phyloP scores from a whole-genome alignment of 2,113 vertebrate species.

The Laterallus jamaicensis region DNA sequence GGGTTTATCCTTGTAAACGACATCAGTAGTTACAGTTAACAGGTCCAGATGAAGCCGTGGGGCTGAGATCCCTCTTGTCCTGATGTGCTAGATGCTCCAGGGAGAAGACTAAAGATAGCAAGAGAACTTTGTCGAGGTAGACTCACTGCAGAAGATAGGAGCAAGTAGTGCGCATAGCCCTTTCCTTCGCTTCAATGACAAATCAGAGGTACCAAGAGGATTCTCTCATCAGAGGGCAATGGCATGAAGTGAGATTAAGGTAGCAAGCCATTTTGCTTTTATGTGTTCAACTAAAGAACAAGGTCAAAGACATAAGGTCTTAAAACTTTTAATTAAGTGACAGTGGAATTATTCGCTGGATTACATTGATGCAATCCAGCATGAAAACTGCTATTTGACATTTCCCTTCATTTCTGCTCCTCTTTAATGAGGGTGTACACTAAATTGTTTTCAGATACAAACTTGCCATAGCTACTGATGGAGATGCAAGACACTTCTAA shows the following conservation, averaged over 20 bases:
- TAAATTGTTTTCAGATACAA: background rate
- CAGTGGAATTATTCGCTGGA: slow-evolving; percentile 30
- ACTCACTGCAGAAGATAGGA: background rate
- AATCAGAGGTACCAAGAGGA: slow-evolving; percentile 78
- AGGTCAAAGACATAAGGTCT: slow-evolving; percentile 61
- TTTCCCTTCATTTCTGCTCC: slow-evolving; percentile 11
- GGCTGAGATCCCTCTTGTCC: slow-evolving; percentile 73
- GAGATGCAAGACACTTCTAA: background rate
- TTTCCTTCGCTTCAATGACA: slow-evolving; percentile 78
- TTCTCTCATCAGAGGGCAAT: slow-evolving; percentile 61
- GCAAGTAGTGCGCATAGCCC: background rate
- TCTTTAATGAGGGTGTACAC: background rate
- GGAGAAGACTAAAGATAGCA: slow-evolving; percentile 71
- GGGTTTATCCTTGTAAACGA: slow-evolving; percentile 74
- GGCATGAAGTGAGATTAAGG: slow-evolving; percentile 23
- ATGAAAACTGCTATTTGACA: background rate
- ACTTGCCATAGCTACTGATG: background rate
- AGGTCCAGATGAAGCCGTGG: slow-evolving; percentile 60
- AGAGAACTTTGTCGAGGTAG: slow-evolving; percentile 49
- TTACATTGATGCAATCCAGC: background rate
- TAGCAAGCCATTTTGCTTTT: slow-evolving; percentile 44
- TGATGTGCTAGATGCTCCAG: slow-evolving; percentile 59
- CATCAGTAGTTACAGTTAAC: slow-evolving; percentile 79
- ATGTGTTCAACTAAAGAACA: slow-evolving; percentile 49
- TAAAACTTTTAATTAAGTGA: slow-evolving; percentile 65